Conservation (phyloP, 2,888 invertebrate species). For the Punctoribates punctum region DNA sequence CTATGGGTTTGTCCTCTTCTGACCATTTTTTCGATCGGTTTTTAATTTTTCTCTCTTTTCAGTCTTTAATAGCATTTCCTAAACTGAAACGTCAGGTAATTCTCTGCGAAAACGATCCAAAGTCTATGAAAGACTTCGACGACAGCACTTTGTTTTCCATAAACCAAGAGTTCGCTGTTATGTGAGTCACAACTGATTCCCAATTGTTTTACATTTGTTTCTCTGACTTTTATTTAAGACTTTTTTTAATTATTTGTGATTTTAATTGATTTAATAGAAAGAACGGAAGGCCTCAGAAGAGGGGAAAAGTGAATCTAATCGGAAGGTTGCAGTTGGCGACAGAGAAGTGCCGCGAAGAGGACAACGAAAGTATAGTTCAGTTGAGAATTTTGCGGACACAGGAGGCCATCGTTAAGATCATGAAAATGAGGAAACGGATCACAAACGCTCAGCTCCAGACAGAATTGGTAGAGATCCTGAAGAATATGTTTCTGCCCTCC, state of each 20-base stretch:
- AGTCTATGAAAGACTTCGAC: conserved; percentile 78
- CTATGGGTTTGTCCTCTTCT: conserved; percentile 63
- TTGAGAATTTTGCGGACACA: conserved; percentile 82
- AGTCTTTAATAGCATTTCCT: conserved; percentile 91
- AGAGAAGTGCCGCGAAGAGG: conserved; percentile 91
- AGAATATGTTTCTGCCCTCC: conserved; percentile 98
- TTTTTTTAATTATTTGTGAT: background rate
- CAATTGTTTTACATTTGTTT: too few relatives aligned
- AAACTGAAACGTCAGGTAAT: conserved; percentile 93
- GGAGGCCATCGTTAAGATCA: conserved; percentile 97
- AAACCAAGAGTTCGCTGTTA: conserved; percentile 89
- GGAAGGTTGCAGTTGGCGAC: conserved; percentile 71
- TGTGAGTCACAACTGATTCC: conserved; percentile 57
- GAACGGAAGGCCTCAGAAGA: conserved; percentile 86
- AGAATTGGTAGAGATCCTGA: conserved; percentile 94
- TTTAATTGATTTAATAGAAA: conserved; percentile 61
- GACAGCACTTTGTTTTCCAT: conserved; percentile 92
- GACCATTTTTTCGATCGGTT: too few relatives aligned
- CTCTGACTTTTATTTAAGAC: too few relatives aligned
- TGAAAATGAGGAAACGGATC: conserved; percentile 95
- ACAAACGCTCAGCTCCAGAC: conserved; percentile 92
- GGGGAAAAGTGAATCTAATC: conserved; percentile 94
- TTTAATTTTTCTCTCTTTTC: conserved; percentile 49
- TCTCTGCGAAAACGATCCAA: conserved; percentile 66
- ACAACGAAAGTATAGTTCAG: conserved; percentile 97